phyloP scores from a whole-genome alignment of 2,113 vertebrate species.

The Tor tambroides region DNA sequence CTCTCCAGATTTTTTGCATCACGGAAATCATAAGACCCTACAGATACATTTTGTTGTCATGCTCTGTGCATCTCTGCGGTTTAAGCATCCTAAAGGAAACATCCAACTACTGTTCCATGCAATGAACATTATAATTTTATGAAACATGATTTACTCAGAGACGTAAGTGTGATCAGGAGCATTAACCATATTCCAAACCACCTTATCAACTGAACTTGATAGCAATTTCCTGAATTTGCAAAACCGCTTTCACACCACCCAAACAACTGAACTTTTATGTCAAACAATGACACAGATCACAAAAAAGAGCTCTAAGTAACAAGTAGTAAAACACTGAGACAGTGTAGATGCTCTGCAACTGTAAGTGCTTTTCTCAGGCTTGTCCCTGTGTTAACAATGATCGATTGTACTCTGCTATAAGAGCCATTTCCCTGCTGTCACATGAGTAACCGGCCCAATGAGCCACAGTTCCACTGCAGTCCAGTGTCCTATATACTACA shows the following conservation, averaged over 20 bases:
- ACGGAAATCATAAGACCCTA: not conserved
- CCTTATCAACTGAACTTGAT: not conserved
- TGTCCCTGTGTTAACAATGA: slow-evolving; percentile 25
- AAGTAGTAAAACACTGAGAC: not conserved
- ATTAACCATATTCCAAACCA: not conserved
- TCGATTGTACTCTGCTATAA: slow-evolving; percentile 15
- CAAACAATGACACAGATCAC: not conserved
- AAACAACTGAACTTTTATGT: not conserved
- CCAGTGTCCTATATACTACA: not conserved
- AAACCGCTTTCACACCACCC: not conserved
- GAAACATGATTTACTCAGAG: not conserved
- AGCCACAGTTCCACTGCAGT: slow-evolving; percentile 23
- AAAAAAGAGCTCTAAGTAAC: not conserved
- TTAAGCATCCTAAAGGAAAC: not conserved
- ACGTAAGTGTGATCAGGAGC: not conserved
- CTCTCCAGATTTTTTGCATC: no score
- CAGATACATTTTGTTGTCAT: not conserved
- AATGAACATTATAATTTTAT: not conserved
- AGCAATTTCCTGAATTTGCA: not conserved
- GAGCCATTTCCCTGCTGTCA: slow-evolving; percentile 14
- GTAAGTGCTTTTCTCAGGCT: not conserved
- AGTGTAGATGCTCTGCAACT: not conserved
- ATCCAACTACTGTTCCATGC: not conserved
- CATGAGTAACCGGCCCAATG: slow-evolving; percentile 37
- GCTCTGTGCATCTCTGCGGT: not conserved